Evolutionary conservation across 2,888 invertebrate species (phyloP).

Genomic region (Cacoxenus indagator): DNA sequence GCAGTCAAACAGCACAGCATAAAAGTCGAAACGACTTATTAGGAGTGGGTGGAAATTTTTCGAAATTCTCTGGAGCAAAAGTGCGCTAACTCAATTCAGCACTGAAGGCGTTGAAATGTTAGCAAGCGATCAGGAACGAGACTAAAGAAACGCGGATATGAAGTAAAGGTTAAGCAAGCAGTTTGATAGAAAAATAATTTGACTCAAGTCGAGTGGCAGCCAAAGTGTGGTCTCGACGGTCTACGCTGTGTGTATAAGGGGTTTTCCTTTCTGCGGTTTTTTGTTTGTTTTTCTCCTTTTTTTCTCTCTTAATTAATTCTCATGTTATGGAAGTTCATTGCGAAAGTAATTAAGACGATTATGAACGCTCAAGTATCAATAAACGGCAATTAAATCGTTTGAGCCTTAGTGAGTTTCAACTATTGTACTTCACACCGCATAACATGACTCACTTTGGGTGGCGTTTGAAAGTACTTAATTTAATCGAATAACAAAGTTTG

Average conservation of each 20-base stretch:
- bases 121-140: conserved; percentile 5
- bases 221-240: conserved; percentile 11
- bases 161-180: background rate
- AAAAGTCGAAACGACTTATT: background rate
- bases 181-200: conserved; percentile 1
- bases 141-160: background rate
- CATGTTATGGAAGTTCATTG: conserved; percentile 52
- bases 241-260: background rate
- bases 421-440: too few species aligned
- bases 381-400: conserved; percentile 51
- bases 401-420: conserved; percentile 17
- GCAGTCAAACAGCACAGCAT: conserved; percentile 15
- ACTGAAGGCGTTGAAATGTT: conserved; percentile 14
- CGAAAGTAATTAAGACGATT: conserved; percentile 61
- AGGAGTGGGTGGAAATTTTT: conserved; percentile 1
- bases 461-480: too few species aligned
- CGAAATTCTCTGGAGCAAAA: conserved; percentile 13
- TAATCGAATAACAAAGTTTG: too few species aligned
- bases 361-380: conserved; percentile 61
- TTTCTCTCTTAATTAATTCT: conserved; percentile 36
- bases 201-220: conserved; percentile 22
- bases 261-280: conserved; percentile 19
- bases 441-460: conserved; percentile 37
- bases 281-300: conserved; percentile 42
- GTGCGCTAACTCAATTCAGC: background rate